Conservation (phyloP, 2,888 invertebrate species). For the Dynastes hyllus region DNA sequence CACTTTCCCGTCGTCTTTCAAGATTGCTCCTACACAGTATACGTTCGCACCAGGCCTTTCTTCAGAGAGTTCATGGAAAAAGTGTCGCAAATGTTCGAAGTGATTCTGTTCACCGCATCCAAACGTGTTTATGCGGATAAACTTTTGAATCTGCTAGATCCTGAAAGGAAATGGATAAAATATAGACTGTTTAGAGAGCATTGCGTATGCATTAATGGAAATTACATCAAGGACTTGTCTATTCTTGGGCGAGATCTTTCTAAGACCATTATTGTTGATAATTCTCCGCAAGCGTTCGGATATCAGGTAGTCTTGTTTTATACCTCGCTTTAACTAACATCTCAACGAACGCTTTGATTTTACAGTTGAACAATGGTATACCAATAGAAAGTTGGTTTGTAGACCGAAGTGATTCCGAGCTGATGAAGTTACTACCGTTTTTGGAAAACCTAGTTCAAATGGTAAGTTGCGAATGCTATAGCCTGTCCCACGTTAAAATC, state of each 20-base stretch:
- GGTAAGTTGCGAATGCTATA: slow-evolving; percentile 72
- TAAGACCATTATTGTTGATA: slow-evolving; percentile 90
- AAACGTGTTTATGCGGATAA: slow-evolving; percentile 97
- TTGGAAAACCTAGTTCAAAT: slow-evolving; percentile 88
- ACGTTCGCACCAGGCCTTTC: slow-evolving; percentile 91
- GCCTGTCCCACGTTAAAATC: too few relatives aligned
- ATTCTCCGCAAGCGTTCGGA: slow-evolving; percentile 95
- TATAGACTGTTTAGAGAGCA: slow-evolving; percentile 96
- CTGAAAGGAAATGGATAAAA: slow-evolving; percentile 90
- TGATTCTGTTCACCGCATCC: slow-evolving; percentile 96
- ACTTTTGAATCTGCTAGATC: slow-evolving; percentile 92
- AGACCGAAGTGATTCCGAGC: slow-evolving; percentile 90
- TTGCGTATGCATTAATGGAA: slow-evolving; percentile 95
- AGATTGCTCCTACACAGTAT: slow-evolving; percentile 89
- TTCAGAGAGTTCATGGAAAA: slow-evolving; percentile 94
- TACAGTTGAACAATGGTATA: slow-evolving; percentile 92
- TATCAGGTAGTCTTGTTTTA: slow-evolving; percentile 77
- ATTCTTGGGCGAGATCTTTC: slow-evolving; percentile 94
- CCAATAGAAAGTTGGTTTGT: slow-evolving; percentile 98
- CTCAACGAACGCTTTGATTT: slow-evolving; percentile 53
- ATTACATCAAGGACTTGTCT: slow-evolving; percentile 96
- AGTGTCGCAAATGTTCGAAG: slow-evolving; percentile 89
- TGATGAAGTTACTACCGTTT: slow-evolving; percentile 93
- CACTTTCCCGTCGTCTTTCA: slow-evolving; percentile 95
- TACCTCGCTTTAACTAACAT: too few relatives aligned